These are phyloP conservation scores for Drosophila teissieri DNA, from an alignment of 1,140 invertebrate species.

Conservation along the genomic window DNA sequence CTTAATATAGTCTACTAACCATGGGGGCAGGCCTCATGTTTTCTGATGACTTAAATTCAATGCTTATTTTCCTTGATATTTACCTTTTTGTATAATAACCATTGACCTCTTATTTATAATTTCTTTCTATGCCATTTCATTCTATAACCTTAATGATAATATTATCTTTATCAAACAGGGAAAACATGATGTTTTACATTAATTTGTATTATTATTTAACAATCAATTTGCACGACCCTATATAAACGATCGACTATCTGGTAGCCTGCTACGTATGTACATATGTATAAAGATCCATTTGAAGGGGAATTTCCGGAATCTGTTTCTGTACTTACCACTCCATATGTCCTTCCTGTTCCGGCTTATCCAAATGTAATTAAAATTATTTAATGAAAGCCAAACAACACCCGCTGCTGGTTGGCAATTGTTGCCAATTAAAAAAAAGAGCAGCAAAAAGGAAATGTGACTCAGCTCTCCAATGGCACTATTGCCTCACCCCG, in stretches of 20 bases:
- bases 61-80: background rate
- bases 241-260: background rate
- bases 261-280: background rate
- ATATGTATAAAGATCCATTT: background rate
- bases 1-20: slow-evolving; percentile 29
- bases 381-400: slow-evolving; percentile 52
- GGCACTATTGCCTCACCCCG: slow-evolving; percentile 18
- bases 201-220: too few relatives aligned
- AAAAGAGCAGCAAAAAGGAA: slow-evolving; percentile 25
- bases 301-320: background rate
- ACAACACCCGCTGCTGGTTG: slow-evolving; percentile 16
- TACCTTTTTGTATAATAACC: too few relatives aligned
- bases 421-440: slow-evolving; percentile 49
- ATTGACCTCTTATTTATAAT: too few relatives aligned
- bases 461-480: slow-evolving; percentile 11
- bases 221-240: background rate
- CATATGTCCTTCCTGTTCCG: slow-evolving; percentile 7
- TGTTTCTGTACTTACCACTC: slow-evolving; percentile 2
- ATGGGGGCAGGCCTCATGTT: background rate
- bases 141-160: too few relatives aligned
- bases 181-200: too few relatives aligned
- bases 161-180: too few relatives aligned
- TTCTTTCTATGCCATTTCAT: too few relatives aligned
- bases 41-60: background rate
- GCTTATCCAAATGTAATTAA: slow-evolving; percentile 37